Percentiles rank a stretch among this genome's conserved stretches.
These are phyloP conservation scores for Conchocele bisecta DNA, from an alignment of 2,888 invertebrate species.

Conservation along the genomic window DNA sequence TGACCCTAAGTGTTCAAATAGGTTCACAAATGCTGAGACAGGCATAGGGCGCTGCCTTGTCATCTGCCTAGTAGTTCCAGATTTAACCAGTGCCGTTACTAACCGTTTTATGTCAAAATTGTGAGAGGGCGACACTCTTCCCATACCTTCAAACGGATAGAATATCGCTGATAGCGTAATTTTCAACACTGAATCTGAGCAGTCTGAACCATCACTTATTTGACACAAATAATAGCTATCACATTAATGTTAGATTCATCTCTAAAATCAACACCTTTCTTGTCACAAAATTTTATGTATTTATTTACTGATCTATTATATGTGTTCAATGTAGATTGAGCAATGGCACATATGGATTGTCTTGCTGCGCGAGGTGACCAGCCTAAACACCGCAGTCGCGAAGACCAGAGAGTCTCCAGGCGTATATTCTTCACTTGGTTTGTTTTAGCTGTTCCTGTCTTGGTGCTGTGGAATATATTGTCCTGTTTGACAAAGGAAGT, in stretches of 20 bases:
- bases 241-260: not conserved
- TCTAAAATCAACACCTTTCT: not conserved
- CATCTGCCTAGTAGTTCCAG: conserved; percentile 10
- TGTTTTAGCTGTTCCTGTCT: conserved; percentile 25
- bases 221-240: not conserved
- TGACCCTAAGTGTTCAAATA: not conserved
- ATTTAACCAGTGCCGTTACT: conserved; percentile 5
- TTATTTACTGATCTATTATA: not conserved
- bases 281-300: not conserved
- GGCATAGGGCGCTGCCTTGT: conserved; percentile 5
- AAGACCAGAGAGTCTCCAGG: conserved; percentile 27
- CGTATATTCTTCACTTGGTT: conserved; percentile 14
- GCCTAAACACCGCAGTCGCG: not conserved
- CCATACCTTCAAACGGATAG: conserved; percentile 3
- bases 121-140: not conserved
- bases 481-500: not conserved
- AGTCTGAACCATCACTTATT: conserved; percentile 3
- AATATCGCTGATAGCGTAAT: not conserved
- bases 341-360: conserved; percentile 10
- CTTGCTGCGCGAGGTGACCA: conserved; percentile 6
- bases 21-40: conserved; percentile 1
- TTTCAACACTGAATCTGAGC: conserved; percentile 4
- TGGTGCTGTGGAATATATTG: not conserved
- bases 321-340: not conserved
- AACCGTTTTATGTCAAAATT: conserved; percentile 2